These are phyloP conservation scores for Epizoanthus rinbou DNA, from an alignment of 92 coral and sea anemone genomes.

Conservation along the genomic window DNA sequence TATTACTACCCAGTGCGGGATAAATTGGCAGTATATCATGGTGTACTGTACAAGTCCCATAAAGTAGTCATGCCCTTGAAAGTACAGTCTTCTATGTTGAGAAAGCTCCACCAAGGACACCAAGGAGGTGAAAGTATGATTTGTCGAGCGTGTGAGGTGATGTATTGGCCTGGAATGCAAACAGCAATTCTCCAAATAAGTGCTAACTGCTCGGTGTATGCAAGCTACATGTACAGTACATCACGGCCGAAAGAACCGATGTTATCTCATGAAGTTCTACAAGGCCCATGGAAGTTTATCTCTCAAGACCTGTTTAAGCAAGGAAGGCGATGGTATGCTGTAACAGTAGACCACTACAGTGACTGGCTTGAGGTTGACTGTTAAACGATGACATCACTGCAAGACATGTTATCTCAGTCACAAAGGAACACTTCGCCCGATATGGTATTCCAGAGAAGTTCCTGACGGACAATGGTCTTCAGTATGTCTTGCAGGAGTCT, in stretches of 20 bases:
- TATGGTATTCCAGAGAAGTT: neutral
- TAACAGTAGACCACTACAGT: slow-evolving; percentile 41
- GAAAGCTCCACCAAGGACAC: too few relatives aligned
- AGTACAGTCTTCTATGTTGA: slow-evolving; percentile 6
- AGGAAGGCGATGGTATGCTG: slow-evolving; percentile 25
- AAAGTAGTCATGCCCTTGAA: slow-evolving; percentile 13
- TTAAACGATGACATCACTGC: too few relatives aligned
- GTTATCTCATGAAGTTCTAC: slow-evolving; percentile 31
- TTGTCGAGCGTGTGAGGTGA: slow-evolving; percentile 9
- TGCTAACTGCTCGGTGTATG: slow-evolving; percentile 39
- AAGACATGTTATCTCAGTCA: too few relatives aligned
- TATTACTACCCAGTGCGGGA: slow-evolving; percentile 24
- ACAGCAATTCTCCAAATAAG: too few relatives aligned
- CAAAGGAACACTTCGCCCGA: too few relatives aligned
- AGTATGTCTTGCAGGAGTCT: slow-evolving; percentile 16
- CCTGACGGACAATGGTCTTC: slow-evolving; percentile 6
- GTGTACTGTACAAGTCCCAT: slow-evolving; percentile 22
- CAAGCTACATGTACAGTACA: slow-evolving; percentile 39
- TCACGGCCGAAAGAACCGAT: slow-evolving; percentile 46
- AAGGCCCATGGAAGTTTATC: slow-evolving; percentile 34
- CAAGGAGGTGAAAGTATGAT: slow-evolving; percentile 13
- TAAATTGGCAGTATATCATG: slow-evolving; percentile 32
- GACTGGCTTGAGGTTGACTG: too few relatives aligned
- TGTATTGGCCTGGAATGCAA: neutral
- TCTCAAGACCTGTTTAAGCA: slow-evolving; percentile 34